Base-by-base conservation (phyloP, 92 coral and sea anemone species). In the Desmophyllum pertusum region DNA sequence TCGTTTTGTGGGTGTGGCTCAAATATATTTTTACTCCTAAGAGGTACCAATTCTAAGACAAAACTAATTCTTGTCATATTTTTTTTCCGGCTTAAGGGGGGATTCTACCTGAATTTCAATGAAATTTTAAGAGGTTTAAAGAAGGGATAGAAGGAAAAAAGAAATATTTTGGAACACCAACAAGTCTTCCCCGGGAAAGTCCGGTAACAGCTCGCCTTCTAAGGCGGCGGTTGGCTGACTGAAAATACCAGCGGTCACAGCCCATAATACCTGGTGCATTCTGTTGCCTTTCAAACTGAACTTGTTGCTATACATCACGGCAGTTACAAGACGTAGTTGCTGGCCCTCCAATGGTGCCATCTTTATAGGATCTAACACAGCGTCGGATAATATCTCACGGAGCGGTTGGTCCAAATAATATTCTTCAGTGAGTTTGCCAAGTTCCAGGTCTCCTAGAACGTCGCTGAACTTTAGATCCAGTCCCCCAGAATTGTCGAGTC, bases 391-490 rank as follows among this genome's bases (percentile, higher is more conserved):
- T 15, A 91, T 9, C 5, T 23, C 75, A 14, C 88, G 77, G 52
- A 91, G 79, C 39, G 82, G 88, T 27, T 75, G 53, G 61, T 88
- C 92, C 70, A 63, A 46, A 35, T 76, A 61, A 53, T 86, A 88
- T 37, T 88, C 90, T 65, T 85, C 95, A 13, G 81, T 85, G 33
- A 91, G 81, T 7, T 78, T 46, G 23, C 95, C 95, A 19, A 91
- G 81, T 73, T 88, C 90, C 25, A 88, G 50, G 37, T 91, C 95
- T 1, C 95, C 92, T 37, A 86, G 70, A 41, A 15, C 50, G 35
- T 81, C 63, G 8, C 75, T 81, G 10, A 30, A 15, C 40, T 52
- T 62, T 18, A 84, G 82, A 48, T 83, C 76, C 18, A 88, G 15
- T 57, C n/a, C 78, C 43, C 66, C 92, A n/a, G n/a, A n/a, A n/a